Evolutionary conservation across 2,797 vertebrate species (phyloP), one percentile per base, ranked within the genome.

Genomic region (Phrynocephalus forsythii): DNA sequence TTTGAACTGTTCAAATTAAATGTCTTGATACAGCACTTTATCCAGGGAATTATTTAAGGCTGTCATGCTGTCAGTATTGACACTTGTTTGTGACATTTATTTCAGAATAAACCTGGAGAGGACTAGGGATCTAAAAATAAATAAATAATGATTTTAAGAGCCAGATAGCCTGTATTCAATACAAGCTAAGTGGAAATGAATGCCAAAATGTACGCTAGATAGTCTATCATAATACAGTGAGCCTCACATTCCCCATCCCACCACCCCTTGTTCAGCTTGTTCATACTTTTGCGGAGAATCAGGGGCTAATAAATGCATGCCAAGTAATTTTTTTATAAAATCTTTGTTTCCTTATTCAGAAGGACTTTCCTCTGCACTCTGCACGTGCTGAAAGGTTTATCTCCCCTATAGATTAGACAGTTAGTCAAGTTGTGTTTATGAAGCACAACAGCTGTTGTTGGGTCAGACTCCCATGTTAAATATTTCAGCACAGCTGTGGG

Each of bases 401-500:
- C 48, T 79, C 20, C 24, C 71, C 24, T 44, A 30, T 88, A 69
- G 60, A 71, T 82, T 82, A 82, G 68, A 80, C 69, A 75, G 44
- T 71, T 76, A 88, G 78, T 88, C 71, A 82, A 80, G 78, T 88
- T 88, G 78, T 81, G 78, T 68, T 85, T 56, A 24, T 82, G 87
- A 88, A 82, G 71, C 83, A 76, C 76, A 78, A 77, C 87, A 88
- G 87, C 83, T 88, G 87, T 85, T 88, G 38, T 44, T 44, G 38
- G 83, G 78, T 81, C 87, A 88, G 78, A 76, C 60, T 88, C 83
- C 56, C 56, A 75, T 84, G 77, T 88, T 85, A 84, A 79, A 78
- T 88, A 88, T 88, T 78, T 79, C 60, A 85, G 78, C 83, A 82
- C 87, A 88, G 83, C 87, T 88, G 87, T 75, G 66, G 63, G 78